phyloP scores from a whole-genome alignment of 2,113 vertebrate genomes.

The Forbesichthys papilliferus region DNA sequence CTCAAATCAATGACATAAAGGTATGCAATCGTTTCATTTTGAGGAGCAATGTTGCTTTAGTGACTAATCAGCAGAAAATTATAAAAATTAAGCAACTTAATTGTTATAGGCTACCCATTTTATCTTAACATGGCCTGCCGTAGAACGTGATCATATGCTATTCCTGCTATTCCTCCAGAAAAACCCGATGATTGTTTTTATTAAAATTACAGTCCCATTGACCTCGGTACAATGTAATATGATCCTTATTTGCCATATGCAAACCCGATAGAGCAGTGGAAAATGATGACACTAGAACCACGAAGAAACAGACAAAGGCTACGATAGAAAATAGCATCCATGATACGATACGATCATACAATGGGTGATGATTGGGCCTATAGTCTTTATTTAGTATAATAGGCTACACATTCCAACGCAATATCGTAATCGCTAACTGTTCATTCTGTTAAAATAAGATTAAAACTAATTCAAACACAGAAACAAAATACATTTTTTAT shows the following conservation, averaged over 20 bases:
- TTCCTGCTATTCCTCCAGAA: background rate
- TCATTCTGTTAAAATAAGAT: too few species aligned
- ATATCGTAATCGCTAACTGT: too few species aligned
- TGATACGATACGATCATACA: too few species aligned
- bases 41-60: too few species aligned
- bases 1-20: slow-evolving; percentile 9
- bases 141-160: slow-evolving; percentile 18
- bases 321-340: too few species aligned
- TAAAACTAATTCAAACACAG: too few species aligned
- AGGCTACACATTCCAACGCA: too few species aligned
- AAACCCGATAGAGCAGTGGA: slow-evolving; percentile 33
- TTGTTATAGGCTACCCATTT: background rate
- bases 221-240: slow-evolving; percentile 23
- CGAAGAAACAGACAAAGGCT: too few species aligned
- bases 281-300: background rate
- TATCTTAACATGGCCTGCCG: slow-evolving; percentile 2
- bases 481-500: too few species aligned
- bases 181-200: slow-evolving; percentile 1
- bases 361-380: too few species aligned
- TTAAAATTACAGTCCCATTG: slow-evolving; percentile 45
- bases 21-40: background rate
- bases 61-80: too few species aligned
- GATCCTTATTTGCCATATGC: slow-evolving; percentile 40
- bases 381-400: too few species aligned
- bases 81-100: background rate